Conservation (phyloP, 2,113 vertebrate species). For the Pitta sordida region DNA sequence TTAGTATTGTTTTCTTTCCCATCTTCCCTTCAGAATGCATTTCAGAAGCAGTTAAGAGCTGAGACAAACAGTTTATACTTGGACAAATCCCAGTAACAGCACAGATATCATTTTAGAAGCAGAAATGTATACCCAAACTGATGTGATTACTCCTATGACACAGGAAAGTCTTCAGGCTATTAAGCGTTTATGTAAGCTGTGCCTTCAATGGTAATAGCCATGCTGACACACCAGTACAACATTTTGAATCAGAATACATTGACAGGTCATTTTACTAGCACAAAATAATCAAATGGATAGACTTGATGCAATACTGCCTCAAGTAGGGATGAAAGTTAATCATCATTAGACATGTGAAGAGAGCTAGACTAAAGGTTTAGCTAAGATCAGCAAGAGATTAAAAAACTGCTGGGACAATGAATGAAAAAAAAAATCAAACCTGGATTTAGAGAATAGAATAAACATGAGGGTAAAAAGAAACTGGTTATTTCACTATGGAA, state of each 20-base stretch:
- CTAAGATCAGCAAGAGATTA: not conserved
- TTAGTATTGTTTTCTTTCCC: not conserved
- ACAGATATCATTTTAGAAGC: not conserved
- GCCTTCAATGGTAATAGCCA: not conserved
- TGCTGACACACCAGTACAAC: not conserved
- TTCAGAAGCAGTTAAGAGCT: not conserved
- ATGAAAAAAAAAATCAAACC: not conserved
- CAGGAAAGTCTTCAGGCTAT: not conserved
- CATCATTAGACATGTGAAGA: not conserved
- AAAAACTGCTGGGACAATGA: not conserved
- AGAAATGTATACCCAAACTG: not conserved
- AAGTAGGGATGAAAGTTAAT: not conserved
- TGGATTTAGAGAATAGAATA: not conserved
- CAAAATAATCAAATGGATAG: not conserved
- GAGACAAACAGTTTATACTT: not conserved
- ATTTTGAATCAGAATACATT: not conserved
- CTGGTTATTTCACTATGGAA: accelerated
- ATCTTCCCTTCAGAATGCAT: not conserved
- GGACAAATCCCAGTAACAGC: not conserved
- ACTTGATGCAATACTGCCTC: not conserved
- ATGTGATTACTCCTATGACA: not conserved
- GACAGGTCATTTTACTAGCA: not conserved
- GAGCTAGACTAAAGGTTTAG: not conserved
- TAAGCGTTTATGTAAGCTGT: not conserved
- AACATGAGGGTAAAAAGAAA: not conserved